These are phyloP conservation scores for Iselma pallidipennis DNA, from an alignment of 2,888 invertebrate species.

Conservation along the genomic window DNA sequence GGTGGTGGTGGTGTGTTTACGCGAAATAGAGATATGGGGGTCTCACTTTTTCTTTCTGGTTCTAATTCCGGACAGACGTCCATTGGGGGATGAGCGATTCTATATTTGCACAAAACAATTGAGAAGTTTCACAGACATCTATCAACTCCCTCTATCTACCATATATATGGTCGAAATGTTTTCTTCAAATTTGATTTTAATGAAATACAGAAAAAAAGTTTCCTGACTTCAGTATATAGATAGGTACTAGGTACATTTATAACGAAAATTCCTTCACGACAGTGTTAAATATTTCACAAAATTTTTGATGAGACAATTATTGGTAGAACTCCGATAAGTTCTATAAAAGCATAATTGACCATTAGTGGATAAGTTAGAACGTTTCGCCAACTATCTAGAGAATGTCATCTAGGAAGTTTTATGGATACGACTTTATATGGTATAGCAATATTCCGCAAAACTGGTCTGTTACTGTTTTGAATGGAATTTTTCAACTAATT, in stretches of 20 bases:
- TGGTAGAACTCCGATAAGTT: constrained; percentile 27
- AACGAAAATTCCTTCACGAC: no score
- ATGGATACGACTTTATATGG: constrained; percentile 27
- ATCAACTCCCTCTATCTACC: constrained; percentile 4
- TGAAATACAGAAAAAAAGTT: no score
- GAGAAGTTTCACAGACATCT: constrained; percentile 13
- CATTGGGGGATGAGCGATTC: constrained; percentile 28
- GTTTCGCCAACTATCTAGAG: constrained; percentile 28
- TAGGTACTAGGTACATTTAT: no score
- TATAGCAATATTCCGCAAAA: constrained; percentile 1
- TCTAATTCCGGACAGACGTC: constrained; percentile 30
- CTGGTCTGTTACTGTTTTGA: neutral
- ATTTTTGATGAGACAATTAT: constrained; percentile 20
- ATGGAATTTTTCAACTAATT: neutral
- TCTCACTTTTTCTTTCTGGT: constrained; percentile 13
- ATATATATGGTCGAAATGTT: neutral
- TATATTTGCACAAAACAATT: constrained; percentile 34
- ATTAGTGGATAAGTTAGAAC: constrained; percentile 31
- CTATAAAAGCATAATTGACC: constrained; percentile 34
- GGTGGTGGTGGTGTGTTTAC: constrained; percentile 35
- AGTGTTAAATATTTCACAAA: neutral
- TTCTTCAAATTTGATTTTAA: neutral
- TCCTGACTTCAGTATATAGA: no score
- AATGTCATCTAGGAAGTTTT: constrained; percentile 32
- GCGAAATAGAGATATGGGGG: neutral